Base-by-base conservation (phyloP, 92 coral and sea anemone species). In the Blastomussa wellsi region DNA sequence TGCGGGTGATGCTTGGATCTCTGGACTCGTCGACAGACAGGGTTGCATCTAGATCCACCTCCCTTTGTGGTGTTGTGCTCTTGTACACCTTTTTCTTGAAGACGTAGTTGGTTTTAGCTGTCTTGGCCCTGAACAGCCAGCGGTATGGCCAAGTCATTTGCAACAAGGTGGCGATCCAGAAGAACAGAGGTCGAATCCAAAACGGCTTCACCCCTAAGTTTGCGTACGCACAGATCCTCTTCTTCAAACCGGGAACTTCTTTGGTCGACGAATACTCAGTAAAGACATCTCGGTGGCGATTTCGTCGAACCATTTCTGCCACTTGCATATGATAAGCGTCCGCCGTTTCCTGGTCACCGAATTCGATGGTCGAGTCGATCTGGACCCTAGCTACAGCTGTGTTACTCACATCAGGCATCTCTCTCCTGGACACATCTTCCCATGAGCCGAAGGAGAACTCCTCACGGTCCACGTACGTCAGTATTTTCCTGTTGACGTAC, bases 41-140 rank as follows among this genome's bases (percentile, higher is more conserved):
- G n/a, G n/a, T n/a, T n/a, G n/a, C n/a, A n/a, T n/a, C n/a, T n/a
- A n/a, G n/a, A n/a, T n/a, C n/a, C n/a, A n/a, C n/a, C n/a, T n/a
- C n/a, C n/a, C n/a, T n/a, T n/a, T n/a, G n/a, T n/a, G 91, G 89
- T 15, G 85, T 72, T 32, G 73, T 36, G 41, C 80, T 81, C 57
- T 68, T 90, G 84, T 87, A 84, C 0, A 90, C 47, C 72, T 80
- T 87, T 35, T 90, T 92, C 49, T 38, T 80, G 41, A 90, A 32
- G 44, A 59, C 81, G 77, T 87, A 81, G 71, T 80, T 64, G 44
- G 47, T 77, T 53, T 92, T 87, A 2, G 89, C 85, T 11, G 93
- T 92, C 72, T 84, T 87, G 2, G 95, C 93, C n/a, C 91, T 84
- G 85, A 92, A 92, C 59, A 89, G 29, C 93, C 93, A 92, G 0